Conservation (phyloP, 2,113 vertebrate genomes). For the Alouatta palliata region DNA sequence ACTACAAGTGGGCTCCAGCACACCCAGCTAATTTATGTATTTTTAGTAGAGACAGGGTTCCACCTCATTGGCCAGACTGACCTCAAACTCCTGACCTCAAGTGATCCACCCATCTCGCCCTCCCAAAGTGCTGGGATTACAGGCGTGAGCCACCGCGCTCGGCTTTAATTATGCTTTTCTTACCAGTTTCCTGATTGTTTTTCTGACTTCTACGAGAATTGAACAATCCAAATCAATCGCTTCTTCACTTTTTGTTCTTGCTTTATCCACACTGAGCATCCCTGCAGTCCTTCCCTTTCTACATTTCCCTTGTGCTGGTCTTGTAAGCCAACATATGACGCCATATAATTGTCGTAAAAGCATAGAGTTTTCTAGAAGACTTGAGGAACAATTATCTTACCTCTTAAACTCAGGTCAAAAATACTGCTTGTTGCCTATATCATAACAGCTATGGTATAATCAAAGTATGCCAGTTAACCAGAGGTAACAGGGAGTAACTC, state of each 20-base stretch:
- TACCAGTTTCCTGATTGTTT: conserved; percentile 12
- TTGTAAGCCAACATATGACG: conserved; percentile 41
- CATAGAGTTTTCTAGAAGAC: conserved; percentile 8
- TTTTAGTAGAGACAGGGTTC: no score
- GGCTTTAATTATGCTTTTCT: conserved; percentile 43
- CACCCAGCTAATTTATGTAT: no score
- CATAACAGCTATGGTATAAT: not conserved
- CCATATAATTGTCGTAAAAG: conserved; percentile 22
- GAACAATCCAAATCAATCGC: not conserved
- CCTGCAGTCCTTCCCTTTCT: conserved; percentile 3
- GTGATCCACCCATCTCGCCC: no score
- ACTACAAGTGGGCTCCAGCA: no score
- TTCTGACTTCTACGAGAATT: conserved; percentile 32
- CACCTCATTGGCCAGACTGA: no score
- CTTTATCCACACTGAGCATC: not conserved
- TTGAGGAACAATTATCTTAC: not conserved
- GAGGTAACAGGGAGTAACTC: not conserved
- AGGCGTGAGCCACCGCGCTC: no score
- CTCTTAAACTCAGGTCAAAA: conserved; percentile 9
- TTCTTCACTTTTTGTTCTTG: conserved; percentile 35
- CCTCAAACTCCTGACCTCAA: no score
- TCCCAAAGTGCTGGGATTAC: no score
- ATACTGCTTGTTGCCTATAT: not conserved
- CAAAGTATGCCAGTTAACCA: conserved; percentile 1
- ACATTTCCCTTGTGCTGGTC: conserved; percentile 14